phyloP scores from a whole-genome alignment of 2,797 vertebrate species.

The Molossus molossus region DNA sequence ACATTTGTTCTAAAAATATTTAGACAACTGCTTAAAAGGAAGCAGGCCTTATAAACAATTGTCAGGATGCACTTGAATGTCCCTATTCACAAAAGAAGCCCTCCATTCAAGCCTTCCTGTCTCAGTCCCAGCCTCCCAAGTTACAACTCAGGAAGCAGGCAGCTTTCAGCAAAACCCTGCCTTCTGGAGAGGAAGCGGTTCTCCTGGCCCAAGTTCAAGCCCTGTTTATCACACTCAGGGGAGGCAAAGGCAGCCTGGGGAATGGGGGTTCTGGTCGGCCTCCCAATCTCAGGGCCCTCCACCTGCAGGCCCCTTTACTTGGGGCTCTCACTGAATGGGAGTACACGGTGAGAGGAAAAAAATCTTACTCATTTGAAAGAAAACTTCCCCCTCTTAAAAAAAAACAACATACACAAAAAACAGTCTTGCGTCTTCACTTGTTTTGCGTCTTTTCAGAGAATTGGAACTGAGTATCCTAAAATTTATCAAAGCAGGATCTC shows the following conservation, averaged over 20 bases:
- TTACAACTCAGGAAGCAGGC: not conserved
- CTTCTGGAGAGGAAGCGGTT: not conserved
- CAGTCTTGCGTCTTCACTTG: not conserved
- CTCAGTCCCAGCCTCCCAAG: not conserved
- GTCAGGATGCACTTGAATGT: not conserved
- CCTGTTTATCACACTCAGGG: not conserved
- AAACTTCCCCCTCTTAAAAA: not conserved
- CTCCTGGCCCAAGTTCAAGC: not conserved
- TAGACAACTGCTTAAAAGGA: slow-evolving; percentile 10
- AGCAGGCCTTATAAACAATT: not conserved
- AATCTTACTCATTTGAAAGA: not conserved
- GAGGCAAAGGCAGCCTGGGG: not conserved
- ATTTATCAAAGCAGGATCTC: slow-evolving; percentile 13
- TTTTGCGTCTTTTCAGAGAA: not conserved
- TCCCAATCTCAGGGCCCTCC: not conserved
- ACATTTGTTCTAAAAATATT: not conserved
- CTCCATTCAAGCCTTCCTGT: not conserved
- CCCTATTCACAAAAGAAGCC: not conserved
- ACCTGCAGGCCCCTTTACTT: not conserved
- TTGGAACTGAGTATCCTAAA: not conserved
- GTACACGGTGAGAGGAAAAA: not conserved
- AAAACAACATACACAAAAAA: not conserved
- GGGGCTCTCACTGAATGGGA: not conserved
- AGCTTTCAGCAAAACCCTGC: not conserved
- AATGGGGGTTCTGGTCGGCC: not conserved